phyloP scores from a whole-genome alignment of 2,888 invertebrate genomes.

The Mamestra brassicae region DNA sequence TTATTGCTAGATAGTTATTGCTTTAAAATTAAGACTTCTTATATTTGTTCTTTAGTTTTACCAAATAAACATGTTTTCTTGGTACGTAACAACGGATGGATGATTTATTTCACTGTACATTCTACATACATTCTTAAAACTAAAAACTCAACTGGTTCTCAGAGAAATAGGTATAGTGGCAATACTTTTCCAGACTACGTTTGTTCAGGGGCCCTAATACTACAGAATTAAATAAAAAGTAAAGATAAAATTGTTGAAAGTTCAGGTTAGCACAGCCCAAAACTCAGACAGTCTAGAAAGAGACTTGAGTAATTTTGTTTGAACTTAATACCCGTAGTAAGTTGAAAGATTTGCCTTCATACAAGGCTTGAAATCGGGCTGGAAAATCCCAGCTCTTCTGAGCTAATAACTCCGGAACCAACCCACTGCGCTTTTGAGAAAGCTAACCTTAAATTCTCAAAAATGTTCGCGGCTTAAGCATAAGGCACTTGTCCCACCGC shows the following conservation, averaged over 20 bases:
- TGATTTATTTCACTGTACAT: background rate
- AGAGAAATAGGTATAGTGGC: background rate
- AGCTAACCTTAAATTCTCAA: constrained; percentile 8
- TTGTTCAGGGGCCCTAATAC: background rate
- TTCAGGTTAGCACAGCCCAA: background rate
- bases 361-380: background rate
- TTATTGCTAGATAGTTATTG: too few species aligned
- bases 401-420: constrained; percentile 11
- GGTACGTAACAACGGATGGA: too few species aligned
- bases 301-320: background rate
- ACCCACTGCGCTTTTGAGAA: too few species aligned
- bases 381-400: background rate
- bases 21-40: too few species aligned
- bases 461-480: background rate
- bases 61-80: too few species aligned
- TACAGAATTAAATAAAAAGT: background rate
- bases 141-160: background rate
- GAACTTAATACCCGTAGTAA: background rate
- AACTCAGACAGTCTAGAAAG: background rate
- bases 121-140: background rate
- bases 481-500: background rate
- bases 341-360: background rate
- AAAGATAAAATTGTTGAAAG: background rate
- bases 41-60: too few species aligned
- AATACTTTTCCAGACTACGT: background rate